Percentiles rank a stretch among this genome's conserved stretches.
Evolutionary conservation across 2,888 invertebrate genomes (phyloP).

Genomic region (Diaperis boleti): DNA sequence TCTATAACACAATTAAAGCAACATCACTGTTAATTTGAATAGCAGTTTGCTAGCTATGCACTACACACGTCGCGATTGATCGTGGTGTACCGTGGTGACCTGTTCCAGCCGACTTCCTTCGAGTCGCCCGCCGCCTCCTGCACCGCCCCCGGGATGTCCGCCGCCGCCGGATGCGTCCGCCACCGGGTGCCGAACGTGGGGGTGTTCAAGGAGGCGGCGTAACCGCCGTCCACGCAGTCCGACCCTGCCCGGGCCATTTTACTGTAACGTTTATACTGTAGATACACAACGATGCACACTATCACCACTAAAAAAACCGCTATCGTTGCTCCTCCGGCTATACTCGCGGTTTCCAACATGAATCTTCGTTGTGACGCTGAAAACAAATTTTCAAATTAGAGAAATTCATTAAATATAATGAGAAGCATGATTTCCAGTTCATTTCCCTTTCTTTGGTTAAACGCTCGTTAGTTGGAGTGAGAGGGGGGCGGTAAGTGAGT

Average conservation of each 20-base stretch:
- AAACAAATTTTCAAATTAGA: constrained; percentile 48
- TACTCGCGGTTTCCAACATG: constrained; percentile 89
- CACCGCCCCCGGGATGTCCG: constrained; percentile 48
- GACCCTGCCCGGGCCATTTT: constrained; percentile 59
- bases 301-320: constrained; percentile 78
- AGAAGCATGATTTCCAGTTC: neutral
- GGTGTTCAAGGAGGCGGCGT: constrained; percentile 50
- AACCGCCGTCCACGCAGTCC: constrained; percentile 64
- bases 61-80: constrained; percentile 49
- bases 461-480: neutral
- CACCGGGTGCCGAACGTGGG: constrained; percentile 63
- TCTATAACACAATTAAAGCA: constrained; percentile 57
- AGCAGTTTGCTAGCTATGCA: constrained; percentile 52
- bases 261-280: constrained; percentile 73
- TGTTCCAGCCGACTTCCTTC: constrained; percentile 46
- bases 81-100: constrained; percentile 52
- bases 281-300: constrained; percentile 76
- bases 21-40: constrained; percentile 56
- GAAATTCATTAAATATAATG: neutral
- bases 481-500: neutral
- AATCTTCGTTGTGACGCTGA: constrained; percentile 82
- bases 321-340: constrained; percentile 86
- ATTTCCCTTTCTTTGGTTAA: neutral
- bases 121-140: constrained; percentile 53
- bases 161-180: constrained; percentile 53